Evolutionary conservation across 2,797 vertebrate genomes (phyloP), one percentile per base, ranked within the genome.

Genomic region (Liparis tanakae): DNA sequence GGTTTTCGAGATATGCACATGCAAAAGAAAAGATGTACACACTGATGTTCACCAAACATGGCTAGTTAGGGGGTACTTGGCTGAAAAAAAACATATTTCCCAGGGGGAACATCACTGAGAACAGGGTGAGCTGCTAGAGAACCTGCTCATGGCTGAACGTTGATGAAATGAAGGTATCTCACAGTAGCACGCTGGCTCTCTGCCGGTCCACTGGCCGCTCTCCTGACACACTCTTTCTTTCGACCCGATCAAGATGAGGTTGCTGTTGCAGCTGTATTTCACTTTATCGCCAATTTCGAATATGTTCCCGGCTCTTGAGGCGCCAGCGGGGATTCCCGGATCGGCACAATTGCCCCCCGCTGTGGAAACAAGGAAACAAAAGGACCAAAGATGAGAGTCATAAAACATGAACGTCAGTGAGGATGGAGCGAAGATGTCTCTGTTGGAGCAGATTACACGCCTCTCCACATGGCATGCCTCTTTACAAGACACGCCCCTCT

Each of bases 171-270:
- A 50, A 3, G 70, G 3, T 13, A 18, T 81, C 92, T 93, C 81
- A 94, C 93, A 91, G 81, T 91, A 93, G 67, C 93, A 94, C 9
- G 53, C 72, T 7, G 93, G 93, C 56, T 91, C 93, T 14, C 0
- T 55, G 17, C 90, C 91, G 0, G 86, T 84, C 93, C 93, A 94
- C 6, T 88, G 67, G 74, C 90, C 60, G 1, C 33, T 83, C 73
- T 92, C 56, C 68, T 46, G 83, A 78, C 93, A 94, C 25, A 70
- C 44, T 74, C 93, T 81, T 51, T 88, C 84, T 0, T 2, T 63
- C 0, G 91, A 84, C 5, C 93, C 93, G 51, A 94, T 72, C 67
- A 94, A 68, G 65, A 87, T 67, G 55, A 92, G 57, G 1, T 70
- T 41, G 3, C 4, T 0, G 1, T 36, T 80, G 75, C 93, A 94